These are phyloP conservation scores for Carabus problematicus DNA, from an alignment of 2,888 invertebrate species.

Conservation along the genomic window DNA sequence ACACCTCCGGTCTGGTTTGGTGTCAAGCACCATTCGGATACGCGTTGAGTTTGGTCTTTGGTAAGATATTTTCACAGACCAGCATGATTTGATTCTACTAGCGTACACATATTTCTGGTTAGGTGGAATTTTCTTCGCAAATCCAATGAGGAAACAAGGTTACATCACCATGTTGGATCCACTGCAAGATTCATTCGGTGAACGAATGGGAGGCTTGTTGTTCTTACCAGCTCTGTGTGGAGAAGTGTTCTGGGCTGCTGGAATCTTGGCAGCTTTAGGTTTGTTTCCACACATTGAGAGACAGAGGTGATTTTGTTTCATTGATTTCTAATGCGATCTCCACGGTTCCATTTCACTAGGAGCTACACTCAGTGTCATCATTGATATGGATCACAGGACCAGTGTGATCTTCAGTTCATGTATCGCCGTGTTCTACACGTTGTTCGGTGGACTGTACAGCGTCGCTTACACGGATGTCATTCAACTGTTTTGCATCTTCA, in stretches of 20 bases:
- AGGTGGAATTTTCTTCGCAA: slow-evolving; percentile 98
- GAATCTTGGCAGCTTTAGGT: slow-evolving; percentile 94
- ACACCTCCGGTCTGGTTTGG: slow-evolving; percentile 92
- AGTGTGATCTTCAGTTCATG: slow-evolving; percentile 95
- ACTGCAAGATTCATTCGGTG: slow-evolving; percentile 94
- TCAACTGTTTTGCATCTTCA: slow-evolving; percentile 96
- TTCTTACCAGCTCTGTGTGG: slow-evolving; percentile 97
- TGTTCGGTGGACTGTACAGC: slow-evolving; percentile 96
- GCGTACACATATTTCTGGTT: slow-evolving; percentile 29
- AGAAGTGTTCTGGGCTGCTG: slow-evolving; percentile 99
- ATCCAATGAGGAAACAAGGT: slow-evolving; percentile 96
- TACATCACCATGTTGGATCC: slow-evolving; percentile 99
- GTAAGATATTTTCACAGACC: slow-evolving; percentile 60
- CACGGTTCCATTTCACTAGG: slow-evolving; percentile 62
- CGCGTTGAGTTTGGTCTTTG: slow-evolving; percentile 92
- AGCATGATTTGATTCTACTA: no score
- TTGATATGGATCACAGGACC: slow-evolving; percentile 91
- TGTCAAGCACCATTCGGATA: slow-evolving; percentile 99
- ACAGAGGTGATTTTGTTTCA: not conserved
- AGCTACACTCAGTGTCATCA: slow-evolving; percentile 95
- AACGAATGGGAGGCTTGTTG: slow-evolving; percentile 95
- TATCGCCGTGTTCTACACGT: slow-evolving; percentile 96
- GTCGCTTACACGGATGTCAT: slow-evolving; percentile 99
- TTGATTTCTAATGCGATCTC: not conserved
- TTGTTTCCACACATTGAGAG: slow-evolving; percentile 49